Evolutionary conservation across 2,113 vertebrate genomes (phyloP).

Genomic region (Thalassarche chlororhynchos): DNA sequence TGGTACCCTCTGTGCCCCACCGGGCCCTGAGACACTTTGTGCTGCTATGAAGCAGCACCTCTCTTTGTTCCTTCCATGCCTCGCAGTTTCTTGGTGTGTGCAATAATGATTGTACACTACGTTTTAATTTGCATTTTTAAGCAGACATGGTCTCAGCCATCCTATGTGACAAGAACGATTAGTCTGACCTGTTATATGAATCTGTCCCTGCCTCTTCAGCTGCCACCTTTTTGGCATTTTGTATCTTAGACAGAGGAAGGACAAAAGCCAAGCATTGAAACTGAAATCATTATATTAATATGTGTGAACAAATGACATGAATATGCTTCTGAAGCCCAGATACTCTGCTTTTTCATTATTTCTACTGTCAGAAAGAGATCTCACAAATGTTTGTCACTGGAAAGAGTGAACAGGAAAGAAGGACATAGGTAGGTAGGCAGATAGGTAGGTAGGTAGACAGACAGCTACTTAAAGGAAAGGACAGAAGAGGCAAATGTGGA

Average conservation of each 20-base stretch:
- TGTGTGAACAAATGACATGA: slow-evolving; percentile 48
- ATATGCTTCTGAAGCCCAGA: slow-evolving; percentile 19
- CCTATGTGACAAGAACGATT: slow-evolving; percentile 45
- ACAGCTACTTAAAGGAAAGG: background rate
- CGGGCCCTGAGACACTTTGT: background rate
- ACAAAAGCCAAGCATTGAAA: slow-evolving; percentile 20
- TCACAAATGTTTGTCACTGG: background rate
- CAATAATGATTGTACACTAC: background rate
- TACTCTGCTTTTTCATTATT: background rate
- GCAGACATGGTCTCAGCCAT: slow-evolving; percentile 31
- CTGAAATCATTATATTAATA: slow-evolving; percentile 50
- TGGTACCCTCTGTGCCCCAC: background rate
- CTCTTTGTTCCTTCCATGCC: background rate
- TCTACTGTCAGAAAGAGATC: background rate
- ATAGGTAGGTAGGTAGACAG: no score
- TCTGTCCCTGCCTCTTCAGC: slow-evolving; percentile 38
- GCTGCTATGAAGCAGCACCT: background rate
- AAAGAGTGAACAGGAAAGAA: background rate
- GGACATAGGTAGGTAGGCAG: background rate
- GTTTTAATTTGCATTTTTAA: slow-evolving; percentile 1
- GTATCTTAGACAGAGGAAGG: slow-evolving; percentile 12
- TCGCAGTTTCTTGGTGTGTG: background rate
- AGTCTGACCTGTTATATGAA: slow-evolving; percentile 49
- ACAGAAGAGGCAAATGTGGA: background rate
- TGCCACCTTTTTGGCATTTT: slow-evolving; percentile 21